A percentile compares a stretch with the other conserved stretches of the same genome.
These are phyloP conservation scores for Chloropsis cyanopogon DNA, from an alignment of 2,113 vertebrate species.

Conservation along the genomic window DNA sequence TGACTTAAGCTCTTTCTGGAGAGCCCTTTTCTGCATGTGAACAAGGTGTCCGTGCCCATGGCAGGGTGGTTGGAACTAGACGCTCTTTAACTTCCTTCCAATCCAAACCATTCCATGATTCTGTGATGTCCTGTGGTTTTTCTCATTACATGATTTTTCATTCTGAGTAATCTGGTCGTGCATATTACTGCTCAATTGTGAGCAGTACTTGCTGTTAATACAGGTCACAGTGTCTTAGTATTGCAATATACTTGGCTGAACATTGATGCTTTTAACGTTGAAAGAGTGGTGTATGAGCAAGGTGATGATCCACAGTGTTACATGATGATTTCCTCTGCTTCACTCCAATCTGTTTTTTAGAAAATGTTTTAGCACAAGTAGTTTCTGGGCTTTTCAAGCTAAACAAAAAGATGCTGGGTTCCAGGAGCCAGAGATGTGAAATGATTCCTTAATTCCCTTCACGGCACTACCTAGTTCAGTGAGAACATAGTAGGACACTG, in stretches of 20 bases:
- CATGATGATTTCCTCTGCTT: neutral
- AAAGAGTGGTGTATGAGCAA: neutral
- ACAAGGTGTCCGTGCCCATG: neutral
- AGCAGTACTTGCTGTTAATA: neutral
- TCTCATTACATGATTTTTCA: neutral
- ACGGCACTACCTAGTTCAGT: neutral
- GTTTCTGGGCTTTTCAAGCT: neutral
- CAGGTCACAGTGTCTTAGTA: neutral
- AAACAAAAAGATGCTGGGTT: neutral
- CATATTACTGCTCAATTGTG: neutral
- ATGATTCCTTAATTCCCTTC: neutral
- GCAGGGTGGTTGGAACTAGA: neutral
- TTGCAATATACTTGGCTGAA: neutral
- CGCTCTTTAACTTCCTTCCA: neutral
- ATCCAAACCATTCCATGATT: neutral
- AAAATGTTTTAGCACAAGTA: neutral
- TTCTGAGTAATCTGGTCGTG: neutral
- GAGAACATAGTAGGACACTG: neutral
- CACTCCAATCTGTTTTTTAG: neutral
- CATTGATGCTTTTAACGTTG: neutral
- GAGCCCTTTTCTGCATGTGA: neutral
- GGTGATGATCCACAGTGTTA: neutral
- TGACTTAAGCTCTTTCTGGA: rapidly evolving
- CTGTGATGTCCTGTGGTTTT: neutral
- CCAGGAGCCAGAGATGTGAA: neutral